These are phyloP conservation scores for Eucera pruinosa DNA, from an alignment of 2,888 invertebrate species.

Conservation along the genomic window DNA sequence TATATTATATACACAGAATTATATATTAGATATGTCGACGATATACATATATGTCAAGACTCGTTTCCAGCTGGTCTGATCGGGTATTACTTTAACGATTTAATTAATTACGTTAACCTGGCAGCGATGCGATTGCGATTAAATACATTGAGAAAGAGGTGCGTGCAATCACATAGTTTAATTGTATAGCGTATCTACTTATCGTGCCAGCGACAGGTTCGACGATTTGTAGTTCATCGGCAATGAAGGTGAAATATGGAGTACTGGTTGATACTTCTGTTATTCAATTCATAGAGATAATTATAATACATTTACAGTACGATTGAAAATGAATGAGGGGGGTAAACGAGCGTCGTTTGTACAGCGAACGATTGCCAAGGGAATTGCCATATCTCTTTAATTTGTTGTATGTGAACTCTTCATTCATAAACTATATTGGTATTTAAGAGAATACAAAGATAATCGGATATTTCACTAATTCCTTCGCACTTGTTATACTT, in stretches of 20 bases:
- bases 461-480: slow-evolving; percentile 23
- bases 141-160: slow-evolving; percentile 33
- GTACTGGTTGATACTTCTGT: slow-evolving; percentile 32
- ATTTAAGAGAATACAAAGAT: neutral
- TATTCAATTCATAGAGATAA: slow-evolving; percentile 40
- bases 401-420: slow-evolving; percentile 14
- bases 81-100: slow-evolving; percentile 72
- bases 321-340: slow-evolving; percentile 5
- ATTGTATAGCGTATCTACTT: slow-evolving; percentile 56
- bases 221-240: slow-evolving; percentile 23
- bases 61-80: slow-evolving; percentile 83
- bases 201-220: slow-evolving; percentile 33
- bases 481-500: slow-evolving; percentile 20
- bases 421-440: slow-evolving; percentile 10
- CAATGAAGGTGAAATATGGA: slow-evolving; percentile 30
- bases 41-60: slow-evolving; percentile 72
- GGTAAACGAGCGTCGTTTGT: slow-evolving; percentile 30
- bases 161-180: slow-evolving; percentile 62
- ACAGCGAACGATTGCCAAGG: neutral
- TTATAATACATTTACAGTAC: slow-evolving; percentile 19
- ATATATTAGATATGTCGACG: slow-evolving; percentile 69
- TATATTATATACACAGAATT: slow-evolving; percentile 62
- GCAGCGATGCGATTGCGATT: slow-evolving; percentile 67
- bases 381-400: slow-evolving; percentile 19
- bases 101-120: slow-evolving; percentile 65